Evolutionary conservation across 92 coral and sea anemone genomes (phyloP).

Genomic region (Ricordea florida): DNA sequence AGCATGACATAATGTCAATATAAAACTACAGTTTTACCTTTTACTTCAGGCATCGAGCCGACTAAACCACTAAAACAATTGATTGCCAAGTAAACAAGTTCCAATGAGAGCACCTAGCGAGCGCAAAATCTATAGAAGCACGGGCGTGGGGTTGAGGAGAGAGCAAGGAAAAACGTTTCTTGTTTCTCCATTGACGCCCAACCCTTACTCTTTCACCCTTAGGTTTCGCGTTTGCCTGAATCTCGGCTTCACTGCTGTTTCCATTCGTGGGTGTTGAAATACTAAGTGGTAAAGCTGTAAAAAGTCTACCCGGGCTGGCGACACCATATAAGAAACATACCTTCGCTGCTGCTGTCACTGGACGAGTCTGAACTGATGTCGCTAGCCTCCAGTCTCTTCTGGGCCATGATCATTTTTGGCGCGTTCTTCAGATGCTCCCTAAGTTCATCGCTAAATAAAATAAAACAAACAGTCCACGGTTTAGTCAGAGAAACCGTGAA

Average conservation of each 20-base stretch:
- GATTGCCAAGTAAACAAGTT: no score
- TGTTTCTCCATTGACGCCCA: no score
- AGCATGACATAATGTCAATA: no score
- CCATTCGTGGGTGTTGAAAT: no score
- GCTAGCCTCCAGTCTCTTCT: slow-evolving; percentile 72
- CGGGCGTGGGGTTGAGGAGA: no score
- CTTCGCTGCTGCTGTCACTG: slow-evolving; percentile 72
- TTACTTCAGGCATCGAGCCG: background rate
- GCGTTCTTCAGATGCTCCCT: slow-evolving; percentile 97
- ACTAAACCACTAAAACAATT: background rate
- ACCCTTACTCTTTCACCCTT: no score
- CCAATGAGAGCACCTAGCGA: no score
- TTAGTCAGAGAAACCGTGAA: no score
- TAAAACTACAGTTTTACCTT: background rate
- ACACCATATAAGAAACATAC: background rate
- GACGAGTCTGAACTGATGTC: slow-evolving; percentile 59
- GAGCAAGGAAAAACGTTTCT: no score
- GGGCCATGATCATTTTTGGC: slow-evolving; percentile 93
- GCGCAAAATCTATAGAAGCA: no score
- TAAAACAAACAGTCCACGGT: background rate
- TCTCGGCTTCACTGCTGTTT: background rate
- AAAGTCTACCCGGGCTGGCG: background rate
- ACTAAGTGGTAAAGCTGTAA: background rate
- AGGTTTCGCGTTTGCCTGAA: no score
- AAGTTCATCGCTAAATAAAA: slow-evolving; percentile 76